A percentile compares a stretch with the other conserved stretches of the same genome.
Evolutionary conservation across 37 sponge, comb jelly and placozoan genomes (phyloP).

Genomic region (Agelas oroides): DNA sequence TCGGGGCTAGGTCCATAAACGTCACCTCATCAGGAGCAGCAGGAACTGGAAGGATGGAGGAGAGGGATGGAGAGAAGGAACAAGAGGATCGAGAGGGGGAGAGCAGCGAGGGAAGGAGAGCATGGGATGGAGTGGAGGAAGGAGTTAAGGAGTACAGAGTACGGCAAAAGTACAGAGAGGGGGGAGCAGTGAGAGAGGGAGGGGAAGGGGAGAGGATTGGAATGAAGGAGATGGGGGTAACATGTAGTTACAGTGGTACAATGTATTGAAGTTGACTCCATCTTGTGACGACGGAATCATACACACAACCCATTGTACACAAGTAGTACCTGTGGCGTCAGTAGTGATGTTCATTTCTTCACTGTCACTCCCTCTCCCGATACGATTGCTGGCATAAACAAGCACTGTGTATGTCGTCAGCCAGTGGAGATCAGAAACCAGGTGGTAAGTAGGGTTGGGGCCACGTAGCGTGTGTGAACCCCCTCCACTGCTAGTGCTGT

Average conservation of each 20-base stretch:
- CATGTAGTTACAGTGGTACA: too few relatives aligned
- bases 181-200: neutral
- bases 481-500: too few relatives aligned
- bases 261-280: too few relatives aligned
- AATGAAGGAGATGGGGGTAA: too few relatives aligned
- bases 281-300: too few relatives aligned
- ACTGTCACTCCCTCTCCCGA: conserved; percentile 10
- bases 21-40: conserved; percentile 3
- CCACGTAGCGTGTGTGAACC: neutral
- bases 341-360: conserved; percentile 10
- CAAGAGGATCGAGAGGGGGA: neutral
- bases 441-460: neutral
- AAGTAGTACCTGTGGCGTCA: conserved; percentile 8
- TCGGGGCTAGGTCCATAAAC: neutral
- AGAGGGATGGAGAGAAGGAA: neutral
- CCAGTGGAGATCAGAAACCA: neutral
- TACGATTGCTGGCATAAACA: conserved; percentile 14
- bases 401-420: conserved; percentile 36
- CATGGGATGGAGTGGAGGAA: neutral
- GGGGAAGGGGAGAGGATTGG: neutral
- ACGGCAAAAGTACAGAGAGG: neutral
- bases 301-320: too few relatives aligned
- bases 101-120: neutral
- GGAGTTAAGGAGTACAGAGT: neutral
- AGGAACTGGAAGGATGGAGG: conserved; percentile 12